phyloP scores from a whole-genome alignment of 2,888 invertebrate genomes.

The Orchestes rusci region DNA sequence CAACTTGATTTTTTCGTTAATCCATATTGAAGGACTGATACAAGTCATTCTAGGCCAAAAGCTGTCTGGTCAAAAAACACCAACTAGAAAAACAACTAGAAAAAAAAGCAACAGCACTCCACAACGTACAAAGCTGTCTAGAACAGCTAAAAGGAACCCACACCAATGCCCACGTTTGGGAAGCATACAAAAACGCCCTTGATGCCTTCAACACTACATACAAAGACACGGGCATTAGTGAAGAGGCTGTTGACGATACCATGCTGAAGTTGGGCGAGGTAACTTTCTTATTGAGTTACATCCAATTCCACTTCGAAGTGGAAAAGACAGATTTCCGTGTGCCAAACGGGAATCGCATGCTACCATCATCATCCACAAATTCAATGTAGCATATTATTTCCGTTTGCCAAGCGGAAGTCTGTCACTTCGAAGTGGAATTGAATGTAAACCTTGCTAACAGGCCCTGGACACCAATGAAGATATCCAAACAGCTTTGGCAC shows the following conservation, averaged over 20 bases:
- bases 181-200: constrained; percentile 59
- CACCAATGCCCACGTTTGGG: constrained; percentile 49
- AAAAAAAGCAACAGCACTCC: constrained; percentile 49
- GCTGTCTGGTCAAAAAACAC: constrained; percentile 54
- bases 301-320: too few species aligned
- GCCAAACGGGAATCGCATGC: too few species aligned
- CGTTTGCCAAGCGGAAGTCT: too few species aligned
- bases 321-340: too few species aligned
- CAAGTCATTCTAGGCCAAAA: constrained; percentile 52
- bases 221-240: constrained; percentile 57
- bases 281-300: too few species aligned
- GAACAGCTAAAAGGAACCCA: constrained; percentile 53
- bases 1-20: too few species aligned
- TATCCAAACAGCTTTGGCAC: constrained; percentile 49
- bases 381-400: too few species aligned
- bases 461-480: constrained; percentile 53
- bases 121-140: constrained; percentile 55
- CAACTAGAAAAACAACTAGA: constrained; percentile 51
- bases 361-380: too few species aligned
- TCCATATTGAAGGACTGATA: too few species aligned
- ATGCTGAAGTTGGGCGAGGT: constrained; percentile 69
- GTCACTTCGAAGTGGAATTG: too few species aligned
- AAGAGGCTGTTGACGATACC: constrained; percentile 62
- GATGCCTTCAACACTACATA: constrained; percentile 60
- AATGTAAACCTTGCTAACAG: constrained; percentile 40